These are phyloP conservation scores for Trilocha varians DNA, from an alignment of 2,888 invertebrate species.

Conservation along the genomic window DNA sequence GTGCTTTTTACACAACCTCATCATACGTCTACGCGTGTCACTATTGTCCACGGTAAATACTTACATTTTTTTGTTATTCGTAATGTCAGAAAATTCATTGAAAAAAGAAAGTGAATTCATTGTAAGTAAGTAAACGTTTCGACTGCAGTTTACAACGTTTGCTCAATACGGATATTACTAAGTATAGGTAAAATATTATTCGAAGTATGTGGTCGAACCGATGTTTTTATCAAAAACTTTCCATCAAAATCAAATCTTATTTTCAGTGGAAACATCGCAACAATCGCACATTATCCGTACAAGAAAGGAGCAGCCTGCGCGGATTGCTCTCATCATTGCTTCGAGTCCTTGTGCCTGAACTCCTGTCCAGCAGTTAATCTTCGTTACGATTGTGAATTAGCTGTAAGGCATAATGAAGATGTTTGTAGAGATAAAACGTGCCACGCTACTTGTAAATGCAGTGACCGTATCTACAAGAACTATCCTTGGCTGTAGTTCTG, in stretches of 20 bases:
- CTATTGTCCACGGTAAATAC: conserved; percentile 85
- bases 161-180: too few species aligned
- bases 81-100: too few species aligned
- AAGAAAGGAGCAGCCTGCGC: conserved; percentile 76
- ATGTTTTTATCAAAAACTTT: too few species aligned
- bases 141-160: too few species aligned
- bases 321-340: conserved; percentile 77
- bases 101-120: too few species aligned
- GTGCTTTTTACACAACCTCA: conserved; percentile 76
- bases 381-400: conserved; percentile 82
- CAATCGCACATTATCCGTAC: conserved; percentile 78
- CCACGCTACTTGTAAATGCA: conserved; percentile 77
- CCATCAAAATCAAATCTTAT: not conserved
- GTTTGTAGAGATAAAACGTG: too few species aligned
- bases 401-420: too few species aligned
- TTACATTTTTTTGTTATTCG: too few species aligned
- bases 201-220: too few species aligned
- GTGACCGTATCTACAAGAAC: conserved; percentile 53
- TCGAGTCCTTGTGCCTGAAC: conserved; percentile 81
- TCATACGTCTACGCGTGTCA: conserved; percentile 89
- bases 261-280: conserved; percentile 78
- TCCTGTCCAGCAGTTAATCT: conserved; percentile 78
- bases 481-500: too few species aligned
- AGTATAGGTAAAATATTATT: too few species aligned
- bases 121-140: too few species aligned